Base-by-base conservation (phyloP, 1,140 invertebrate genomes). In the Pararge aegeria region DNA sequence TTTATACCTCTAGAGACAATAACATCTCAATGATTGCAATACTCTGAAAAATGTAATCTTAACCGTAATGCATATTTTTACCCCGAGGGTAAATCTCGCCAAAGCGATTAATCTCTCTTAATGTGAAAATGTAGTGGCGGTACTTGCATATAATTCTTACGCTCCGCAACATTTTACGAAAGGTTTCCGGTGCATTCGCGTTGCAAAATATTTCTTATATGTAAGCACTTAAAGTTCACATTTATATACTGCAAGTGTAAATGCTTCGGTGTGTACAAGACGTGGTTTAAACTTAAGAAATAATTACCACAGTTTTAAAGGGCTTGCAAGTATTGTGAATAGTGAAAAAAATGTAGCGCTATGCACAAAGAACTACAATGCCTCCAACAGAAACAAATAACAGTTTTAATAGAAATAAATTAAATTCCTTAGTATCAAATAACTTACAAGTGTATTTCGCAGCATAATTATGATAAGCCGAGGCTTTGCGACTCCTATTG, bases 41-140 rank as follows among this genome's bases (percentile, higher is more conserved):
- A 6, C 10, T 34, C 30, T 34, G 30, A 40, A 15, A 46, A 46
- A 18, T 46, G 16, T 12, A 46, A 46, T 46, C 42, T 46, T 46
- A 46, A 46, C 42, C 18, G 42, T 46, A 46, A 46, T 46, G 42
- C 42, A 46, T 46, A 46, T 46, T 46, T 46, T 46, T 46, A 46
- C 42, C 42, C 42, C 42, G 42, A 46, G 42, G 42, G 42, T 46
- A 46, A 46, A 46, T 46, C 42, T 46, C 42, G 42, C 42, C 42
- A 46, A 46, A 46, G 42, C 42, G 42, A 46, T 46, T 46, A 46
- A 46, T 46, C 42, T 46, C 42, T 46, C 42, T 46, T 46, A 46
- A 46, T 46, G 42, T 46, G 42, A 46, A 46, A 46, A 46, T 46
- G 42, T 46, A 46, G 42, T 46, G 42, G 42, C 42, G 6, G 42